phyloP scores from a whole-genome alignment of 2,113 vertebrate genomes.

The Ramphastos sulfuratus region DNA sequence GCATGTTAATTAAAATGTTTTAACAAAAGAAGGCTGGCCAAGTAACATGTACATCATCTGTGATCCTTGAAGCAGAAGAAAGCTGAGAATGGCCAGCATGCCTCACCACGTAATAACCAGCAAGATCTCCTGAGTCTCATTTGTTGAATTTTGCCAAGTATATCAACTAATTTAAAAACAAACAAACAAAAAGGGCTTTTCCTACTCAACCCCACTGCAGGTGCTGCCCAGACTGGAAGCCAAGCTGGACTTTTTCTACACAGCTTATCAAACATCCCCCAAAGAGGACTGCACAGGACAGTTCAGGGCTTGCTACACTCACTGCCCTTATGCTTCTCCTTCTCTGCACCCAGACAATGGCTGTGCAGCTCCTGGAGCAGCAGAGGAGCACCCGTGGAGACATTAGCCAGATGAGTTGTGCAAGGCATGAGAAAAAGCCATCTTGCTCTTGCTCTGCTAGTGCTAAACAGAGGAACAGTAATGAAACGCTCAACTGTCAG shows the following conservation, averaged over 20 bases:
- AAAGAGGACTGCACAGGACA: accelerated
- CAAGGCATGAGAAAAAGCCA: accelerated
- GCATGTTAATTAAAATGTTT: neutral
- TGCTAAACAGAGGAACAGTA: neutral
- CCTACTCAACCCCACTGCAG: neutral
- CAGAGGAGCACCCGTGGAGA: neutral
- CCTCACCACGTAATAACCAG: neutral
- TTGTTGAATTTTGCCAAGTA: neutral
- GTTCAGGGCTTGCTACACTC: neutral
- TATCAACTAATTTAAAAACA: neutral
- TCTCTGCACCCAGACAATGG: accelerated
- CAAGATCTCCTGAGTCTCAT: accelerated
- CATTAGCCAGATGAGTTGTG: accelerated
- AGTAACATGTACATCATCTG: neutral
- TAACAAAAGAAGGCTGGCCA: neutral
- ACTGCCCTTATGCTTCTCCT: neutral
- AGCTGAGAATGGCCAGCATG: neutral
- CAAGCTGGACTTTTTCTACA: neutral
- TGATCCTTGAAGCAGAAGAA: neutral
- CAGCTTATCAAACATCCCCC: neutral
- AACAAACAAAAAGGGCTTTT: neutral
- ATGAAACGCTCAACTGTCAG: accelerated
- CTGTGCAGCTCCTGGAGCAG: neutral
- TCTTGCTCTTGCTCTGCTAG: neutral
- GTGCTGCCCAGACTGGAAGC: neutral